Percentiles rank a stretch among this genome's conserved stretches.
phyloP scores from a whole-genome alignment of 2,888 invertebrate genomes.

The Heliconius ethilla region DNA sequence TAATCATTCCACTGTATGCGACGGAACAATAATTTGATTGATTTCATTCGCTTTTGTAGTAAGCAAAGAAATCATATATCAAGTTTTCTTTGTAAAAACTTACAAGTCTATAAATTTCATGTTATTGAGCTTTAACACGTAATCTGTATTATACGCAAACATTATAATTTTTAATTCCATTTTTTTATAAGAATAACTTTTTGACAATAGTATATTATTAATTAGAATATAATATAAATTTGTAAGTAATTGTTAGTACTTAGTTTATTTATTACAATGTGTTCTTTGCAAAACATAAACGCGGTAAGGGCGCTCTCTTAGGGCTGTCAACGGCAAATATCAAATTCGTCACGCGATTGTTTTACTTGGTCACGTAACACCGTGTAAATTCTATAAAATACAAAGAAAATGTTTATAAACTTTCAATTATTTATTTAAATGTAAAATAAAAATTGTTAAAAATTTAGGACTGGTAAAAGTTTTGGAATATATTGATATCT shows the following conservation, averaged over 20 bases:
- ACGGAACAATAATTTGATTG: background rate
- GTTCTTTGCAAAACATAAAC: slow-evolving; percentile 33
- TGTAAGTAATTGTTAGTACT: background rate
- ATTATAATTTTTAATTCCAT: background rate
- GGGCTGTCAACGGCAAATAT: slow-evolving; percentile 50
- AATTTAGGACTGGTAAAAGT: background rate
- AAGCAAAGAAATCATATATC: slow-evolving; percentile 15
- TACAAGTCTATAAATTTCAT: slow-evolving; percentile 6
- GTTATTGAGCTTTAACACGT: slow-evolving; percentile 24
- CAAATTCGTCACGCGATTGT: slow-evolving; percentile 58
- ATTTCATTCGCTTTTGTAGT: background rate
- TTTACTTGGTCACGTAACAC: slow-evolving; percentile 52
- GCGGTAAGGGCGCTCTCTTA: slow-evolving; percentile 36
- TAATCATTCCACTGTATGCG: background rate
- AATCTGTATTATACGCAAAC: slow-evolving; percentile 1
- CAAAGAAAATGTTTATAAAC: slow-evolving; percentile 23
- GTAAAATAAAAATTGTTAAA: background rate
- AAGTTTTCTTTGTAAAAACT: background rate
- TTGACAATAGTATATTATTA: background rate
- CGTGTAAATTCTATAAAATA: slow-evolving; percentile 43
- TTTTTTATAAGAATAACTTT: background rate
- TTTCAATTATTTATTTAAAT: slow-evolving; percentile 12
- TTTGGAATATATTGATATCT: background rate
- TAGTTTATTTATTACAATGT: slow-evolving; percentile 21
- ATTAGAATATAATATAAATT: background rate